Evolutionary conservation across 2,113 vertebrate genomes (phyloP), one percentile per base, ranked within the genome.

Genomic region (Eudorcas thomsonii): DNA sequence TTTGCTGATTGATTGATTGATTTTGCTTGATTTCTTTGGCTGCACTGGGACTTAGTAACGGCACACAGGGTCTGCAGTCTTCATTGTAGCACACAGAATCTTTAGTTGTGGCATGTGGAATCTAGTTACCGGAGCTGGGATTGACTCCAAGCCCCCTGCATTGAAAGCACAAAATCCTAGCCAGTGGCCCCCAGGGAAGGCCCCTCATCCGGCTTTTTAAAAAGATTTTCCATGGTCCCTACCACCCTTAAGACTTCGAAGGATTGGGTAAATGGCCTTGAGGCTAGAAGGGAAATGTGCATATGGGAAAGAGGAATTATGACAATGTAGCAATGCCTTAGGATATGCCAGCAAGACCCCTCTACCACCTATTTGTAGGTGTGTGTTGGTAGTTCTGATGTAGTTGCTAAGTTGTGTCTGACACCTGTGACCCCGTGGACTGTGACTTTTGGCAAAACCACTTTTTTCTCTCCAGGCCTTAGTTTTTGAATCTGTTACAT

Each of bases 11-110:
- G 71, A 36, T 36, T 12, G 19, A 39, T 39, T 23, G 33, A 25
- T 43, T 71, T 71, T 71, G 67, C 10, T 71, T 77, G 71, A 77
- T 77, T 43, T 71, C 67, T 71, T 71, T 43, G 71, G 11, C 71
- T 13, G 11, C 11, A 14, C 21, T 0, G 0, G n/a, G 23, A 39
- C 36, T 43, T 77, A 3, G 23, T 25, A 74, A 39, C 1, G 1
- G 71, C 36, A 43, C 12, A 3, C 39, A 14, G 36, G 21, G 36
- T 43, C 71, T 43, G 12, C 71, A 43, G 21, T 26, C 39, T 43
- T 43, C 71, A 14, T 43, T 13, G 23, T 14, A 14, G 71, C 36
- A 43, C 39, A 26, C 39, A 77, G 71, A 43, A 43, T 43, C 39
- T 25, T 43, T 2, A 77, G 39, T 43, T 77, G 71, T 43, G 71